Percentiles rank a stretch among this genome's conserved stretches.
Evolutionary conservation across 1,140 invertebrate species (phyloP).

Genomic region (Telenomus remus): DNA sequence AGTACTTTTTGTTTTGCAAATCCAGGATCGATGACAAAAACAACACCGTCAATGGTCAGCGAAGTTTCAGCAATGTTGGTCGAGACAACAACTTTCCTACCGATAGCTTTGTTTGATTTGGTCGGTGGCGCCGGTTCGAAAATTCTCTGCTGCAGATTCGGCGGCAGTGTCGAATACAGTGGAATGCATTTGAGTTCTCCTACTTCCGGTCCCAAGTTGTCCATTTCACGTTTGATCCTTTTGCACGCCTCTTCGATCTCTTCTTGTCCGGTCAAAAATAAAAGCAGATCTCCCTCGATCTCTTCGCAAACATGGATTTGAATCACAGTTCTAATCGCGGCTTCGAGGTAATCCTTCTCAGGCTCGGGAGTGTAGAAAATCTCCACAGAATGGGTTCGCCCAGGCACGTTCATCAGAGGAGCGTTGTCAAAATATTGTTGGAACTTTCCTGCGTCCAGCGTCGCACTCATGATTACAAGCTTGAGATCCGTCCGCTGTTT

Average conservation of each 20-base stretch:
- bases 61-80: conserved; percentile 99
- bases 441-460: conserved; percentile 99
- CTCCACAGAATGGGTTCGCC: conserved; percentile 96
- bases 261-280: conserved; percentile 96
- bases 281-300: conserved; percentile 91
- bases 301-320: conserved; percentile 99
- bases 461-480: conserved; percentile 99
- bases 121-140: conserved; percentile 96
- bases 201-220: conserved; percentile 96
- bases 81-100: conserved; percentile 97
- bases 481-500: conserved; percentile 96
- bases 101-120: conserved; percentile 95
- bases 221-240: conserved; percentile 96
- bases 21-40: conserved; percentile 99
- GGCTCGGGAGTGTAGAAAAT: conserved; percentile 99
- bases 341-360: conserved; percentile 98
- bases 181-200: conserved; percentile 99
- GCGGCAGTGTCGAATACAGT: conserved; percentile 97
- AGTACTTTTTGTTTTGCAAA: conserved; percentile 98
- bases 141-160: conserved; percentile 97
- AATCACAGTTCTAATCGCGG: conserved; percentile 97
- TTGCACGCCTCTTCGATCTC: conserved; percentile 99
- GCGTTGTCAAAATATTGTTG: conserved; percentile 99
- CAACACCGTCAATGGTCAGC: conserved; percentile 99
- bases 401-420: conserved; percentile 98